These are phyloP conservation scores for Drosophila paramelanica DNA, from an alignment of 2,888 invertebrate species.

Conservation along the genomic window DNA sequence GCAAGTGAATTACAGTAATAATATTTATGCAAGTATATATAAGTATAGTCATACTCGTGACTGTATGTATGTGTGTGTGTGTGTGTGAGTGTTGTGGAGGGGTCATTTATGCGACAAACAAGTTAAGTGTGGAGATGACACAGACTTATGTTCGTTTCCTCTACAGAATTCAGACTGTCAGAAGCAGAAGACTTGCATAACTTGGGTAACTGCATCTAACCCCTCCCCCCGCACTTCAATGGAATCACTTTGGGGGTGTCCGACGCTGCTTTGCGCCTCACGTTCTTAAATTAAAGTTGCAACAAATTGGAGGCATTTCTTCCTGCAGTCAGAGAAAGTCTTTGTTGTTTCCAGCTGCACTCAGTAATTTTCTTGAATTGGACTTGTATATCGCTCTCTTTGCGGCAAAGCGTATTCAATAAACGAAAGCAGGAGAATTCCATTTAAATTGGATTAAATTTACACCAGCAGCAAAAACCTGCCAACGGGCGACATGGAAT, in stretches of 20 bases:
- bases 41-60: too few species aligned
- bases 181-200: constrained; percentile 16
- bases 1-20: constrained; percentile 21
- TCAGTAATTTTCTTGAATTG: not conserved
- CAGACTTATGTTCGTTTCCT: constrained; percentile 18
- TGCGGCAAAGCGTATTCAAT: constrained; percentile 32
- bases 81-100: not conserved
- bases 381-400: not conserved
- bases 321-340: constrained; percentile 8
- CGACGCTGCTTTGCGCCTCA: not conserved
- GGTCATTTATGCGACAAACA: constrained; percentile 6
- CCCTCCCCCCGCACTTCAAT: too few species aligned
- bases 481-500: constrained; percentile 10
- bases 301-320: constrained; percentile 20
- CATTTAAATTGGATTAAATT: constrained; percentile 50
- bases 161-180: constrained; percentile 16
- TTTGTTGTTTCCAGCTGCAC: constrained; percentile 9
- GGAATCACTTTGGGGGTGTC: not conserved
- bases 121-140: constrained; percentile 34
- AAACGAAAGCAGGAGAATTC: constrained; percentile 44
- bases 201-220: not conserved
- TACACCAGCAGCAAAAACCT: constrained; percentile 26
- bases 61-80: not conserved
- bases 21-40: too few species aligned
- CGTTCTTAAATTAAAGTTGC: constrained; percentile 14